Base-by-base conservation (phyloP, 2,888 invertebrate species). In the Dasysyrphus tricinctus region DNA sequence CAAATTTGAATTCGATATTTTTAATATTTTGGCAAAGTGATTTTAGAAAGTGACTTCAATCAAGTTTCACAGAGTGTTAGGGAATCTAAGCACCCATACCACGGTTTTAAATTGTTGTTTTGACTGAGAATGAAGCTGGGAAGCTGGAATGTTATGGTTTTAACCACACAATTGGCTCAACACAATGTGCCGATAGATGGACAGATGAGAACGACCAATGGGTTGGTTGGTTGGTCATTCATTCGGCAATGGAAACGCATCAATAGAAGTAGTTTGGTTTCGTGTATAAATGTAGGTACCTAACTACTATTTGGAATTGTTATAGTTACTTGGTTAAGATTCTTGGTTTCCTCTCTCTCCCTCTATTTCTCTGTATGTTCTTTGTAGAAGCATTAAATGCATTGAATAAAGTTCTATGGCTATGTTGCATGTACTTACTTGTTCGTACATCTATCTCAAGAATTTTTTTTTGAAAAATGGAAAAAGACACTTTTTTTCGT, bases 191-290 rank as follows among this genome's bases (percentile, higher is more conserved):
- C 19, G 59, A 69, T 54, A 42, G 59, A 70, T 49, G 44, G 73
- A 49, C 47, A 49, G 56, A 56, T 44, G 47, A 37, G 57, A 56
- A 56, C 54, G 54, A n/a, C 16, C 42, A 49, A 70, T 24, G 44
- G 42, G 44, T 51, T n/a, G n/a, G n/a, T 51, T 2, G 51, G 51
- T 51, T 51, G 24, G 51, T 42, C 57, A 70, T 70, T 59, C 80
- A 76, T 67, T 84, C 59, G 67, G 67, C 76, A 72, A 84, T 76
- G 63, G 80, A 67, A 84, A 80, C 84, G 76, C 84, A 84, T 80
- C 80, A 67, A 72, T 80, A 51, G 70, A 49, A 44, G 56, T 59
- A 80, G 49, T 39, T 63, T 19, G 39, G 63, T 61, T 61, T 39
- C 39, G 7, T 57, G 24, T 24, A 24, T 24, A 24, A 3, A n/a